phyloP scores from a whole-genome alignment of 2,888 invertebrate genomes.

The Mactromeris polynyma region DNA sequence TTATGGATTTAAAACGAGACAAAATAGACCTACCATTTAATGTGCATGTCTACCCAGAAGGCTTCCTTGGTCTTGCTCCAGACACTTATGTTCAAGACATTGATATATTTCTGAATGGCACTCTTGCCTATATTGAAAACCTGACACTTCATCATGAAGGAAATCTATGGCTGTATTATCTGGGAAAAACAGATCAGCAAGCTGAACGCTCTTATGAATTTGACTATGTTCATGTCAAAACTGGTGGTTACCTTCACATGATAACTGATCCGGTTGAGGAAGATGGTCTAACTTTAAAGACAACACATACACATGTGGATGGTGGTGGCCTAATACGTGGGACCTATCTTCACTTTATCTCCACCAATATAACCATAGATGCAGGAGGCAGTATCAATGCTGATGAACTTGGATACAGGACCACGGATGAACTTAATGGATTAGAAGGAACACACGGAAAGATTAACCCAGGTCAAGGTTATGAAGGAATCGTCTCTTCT shows the following conservation, averaged over 20 bases:
- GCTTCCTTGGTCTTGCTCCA: conserved; percentile 77
- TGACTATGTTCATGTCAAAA: conserved; percentile 78
- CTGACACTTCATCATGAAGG: conserved; percentile 79
- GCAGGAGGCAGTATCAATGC: conserved; percentile 76
- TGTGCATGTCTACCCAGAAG: conserved; percentile 79
- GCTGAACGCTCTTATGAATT: conserved; percentile 73
- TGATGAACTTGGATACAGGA: conserved; percentile 76
- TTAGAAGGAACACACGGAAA: conserved; percentile 57
- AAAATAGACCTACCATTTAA: conserved; percentile 79
- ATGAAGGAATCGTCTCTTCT: conserved; percentile 47
- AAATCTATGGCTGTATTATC: conserved; percentile 73
- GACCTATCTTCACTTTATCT: conserved; percentile 74
- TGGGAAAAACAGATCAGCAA: conserved; percentile 71
- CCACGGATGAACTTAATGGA: conserved; percentile 64
- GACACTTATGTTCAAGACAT: conserved; percentile 79
- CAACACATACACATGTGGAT: conserved; percentile 76
- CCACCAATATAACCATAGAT: conserved; percentile 78
- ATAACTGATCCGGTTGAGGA: conserved; percentile 78
- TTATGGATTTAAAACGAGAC: conserved; percentile 74
- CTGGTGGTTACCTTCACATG: conserved; percentile 78
- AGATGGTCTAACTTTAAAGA: conserved; percentile 71
- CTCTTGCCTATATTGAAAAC: conserved; percentile 75
- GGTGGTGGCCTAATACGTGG: conserved; percentile 79
- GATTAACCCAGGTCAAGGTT: conserved; percentile 75
- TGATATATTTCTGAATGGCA: conserved; percentile 79